A percentile compares a stretch with the other conserved stretches of the same genome.
Conservation (phyloP, 2,113 vertebrate genomes). For the Vulpes ferrilata region DNA sequence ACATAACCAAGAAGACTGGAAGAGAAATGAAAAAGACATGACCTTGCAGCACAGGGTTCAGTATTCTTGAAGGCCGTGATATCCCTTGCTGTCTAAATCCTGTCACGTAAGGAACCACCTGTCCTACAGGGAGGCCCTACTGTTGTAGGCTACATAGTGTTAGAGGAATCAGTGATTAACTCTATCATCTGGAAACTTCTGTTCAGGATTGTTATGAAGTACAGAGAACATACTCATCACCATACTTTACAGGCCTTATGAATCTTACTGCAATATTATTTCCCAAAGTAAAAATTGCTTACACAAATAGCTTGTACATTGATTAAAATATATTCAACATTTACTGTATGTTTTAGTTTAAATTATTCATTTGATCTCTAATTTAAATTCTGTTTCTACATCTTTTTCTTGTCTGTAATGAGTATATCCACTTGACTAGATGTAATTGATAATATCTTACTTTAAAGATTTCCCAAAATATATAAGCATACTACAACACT, state of each 20-base stretch:
- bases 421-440: background rate
- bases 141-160: rapidly evolving
- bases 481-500: background rate
- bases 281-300: constrained; percentile 33
- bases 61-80: background rate
- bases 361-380: constrained; percentile 58
- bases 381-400: constrained; percentile 13
- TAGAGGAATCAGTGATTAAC: constrained; percentile 53
- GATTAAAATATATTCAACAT: constrained; percentile 50
- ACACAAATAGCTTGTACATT: background rate
- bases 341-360: constrained; percentile 46
- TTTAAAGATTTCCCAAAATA: constrained; percentile 10
- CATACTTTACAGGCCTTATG: background rate
- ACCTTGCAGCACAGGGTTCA: background rate
- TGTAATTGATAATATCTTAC: background rate
- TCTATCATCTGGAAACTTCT: constrained; percentile 33
- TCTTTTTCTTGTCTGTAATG: background rate
- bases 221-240: background rate
- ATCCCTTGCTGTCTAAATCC: background rate
- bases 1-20: background rate
- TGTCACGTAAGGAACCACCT: background rate
- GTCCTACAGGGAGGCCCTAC: background rate
- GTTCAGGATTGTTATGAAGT: constrained; percentile 17
- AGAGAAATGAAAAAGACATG: background rate
- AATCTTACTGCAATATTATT: constrained; percentile 13